Evolutionary conservation across 2,113 vertebrate species (phyloP), one percentile per base, ranked within the genome.

Genomic region (Perca schrenkii): DNA sequence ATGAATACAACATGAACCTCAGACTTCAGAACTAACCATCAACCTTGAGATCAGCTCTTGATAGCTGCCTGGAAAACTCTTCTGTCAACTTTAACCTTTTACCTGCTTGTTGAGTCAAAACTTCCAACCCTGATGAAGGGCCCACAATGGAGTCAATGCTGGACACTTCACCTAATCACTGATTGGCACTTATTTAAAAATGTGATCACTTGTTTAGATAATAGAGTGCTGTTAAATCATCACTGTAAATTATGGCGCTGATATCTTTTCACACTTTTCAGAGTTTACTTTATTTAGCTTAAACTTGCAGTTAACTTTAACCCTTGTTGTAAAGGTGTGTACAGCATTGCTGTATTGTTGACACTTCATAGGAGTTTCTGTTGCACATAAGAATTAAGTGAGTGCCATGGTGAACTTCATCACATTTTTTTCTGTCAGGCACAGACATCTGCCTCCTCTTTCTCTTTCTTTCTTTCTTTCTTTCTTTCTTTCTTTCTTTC

Each of bases 41-140:
- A 43, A 36, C 57, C 50, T 60, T 21, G 10, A 61, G 52, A 69
- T 47, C 60, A 74, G 66, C 19, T 34, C 60, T 34, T 96, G 94
- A 95, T 96, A 96, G 95, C 95, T 96, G 95, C 96, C 95, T 96
- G 95, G 94, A 93, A 84, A 53, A 62, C 53, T 73, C 17, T 47
- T 21, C 64, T 58, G 15, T 58, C 36, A 43, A 52, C 47, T 47
- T 34, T 4, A 58, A 43, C 54, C 8, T 11, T 67, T 61, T 61
- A 17, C 43, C 43, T 66, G 7, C 53, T 62, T 40, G 11, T 36
- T 63, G 31, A 79, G 50, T 50, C 53, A 73, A 50, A 61, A 46
- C 47, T n/a, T 8, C 34, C 8, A 22, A 47, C 19, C 19, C 6
- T 19, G 4, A 56, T 16, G 19, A 69, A 76, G 28, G 25, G 25